phyloP scores from a whole-genome alignment of 2,797 vertebrate species.

The Aplochiton taeniatus region DNA sequence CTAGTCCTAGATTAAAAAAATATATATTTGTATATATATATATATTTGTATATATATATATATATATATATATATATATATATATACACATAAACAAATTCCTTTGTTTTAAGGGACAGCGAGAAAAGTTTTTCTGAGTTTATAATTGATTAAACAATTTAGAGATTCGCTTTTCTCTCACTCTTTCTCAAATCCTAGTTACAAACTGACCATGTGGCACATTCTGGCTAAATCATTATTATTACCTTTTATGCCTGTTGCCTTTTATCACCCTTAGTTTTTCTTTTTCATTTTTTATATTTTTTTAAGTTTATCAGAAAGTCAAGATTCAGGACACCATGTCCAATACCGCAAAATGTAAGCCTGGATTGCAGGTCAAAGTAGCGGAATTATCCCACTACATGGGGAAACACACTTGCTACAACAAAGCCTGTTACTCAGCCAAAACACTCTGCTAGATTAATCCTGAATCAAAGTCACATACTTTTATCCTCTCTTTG shows the following conservation, averaged over 20 bases:
- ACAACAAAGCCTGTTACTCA: constrained; percentile 14
- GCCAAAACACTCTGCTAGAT: constrained; percentile 27
- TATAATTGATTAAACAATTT: no score
- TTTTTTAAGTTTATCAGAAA: not conserved
- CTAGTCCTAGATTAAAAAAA: no score
- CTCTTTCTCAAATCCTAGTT: constrained; percentile 16
- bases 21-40: no score
- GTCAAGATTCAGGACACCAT: not conserved
- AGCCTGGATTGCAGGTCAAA: constrained; percentile 8
- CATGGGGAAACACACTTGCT: constrained; percentile 19
- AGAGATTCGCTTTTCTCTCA: not conserved
- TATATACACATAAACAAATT: no score
- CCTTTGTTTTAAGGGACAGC: no score
- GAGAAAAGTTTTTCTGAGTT: no score
- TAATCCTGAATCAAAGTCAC: constrained; percentile 3
- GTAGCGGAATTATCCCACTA: constrained; percentile 2
- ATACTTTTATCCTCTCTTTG: not conserved
- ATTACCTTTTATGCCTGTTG: not conserved
- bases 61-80: no score
- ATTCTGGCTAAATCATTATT: not conserved
- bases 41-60: no score
- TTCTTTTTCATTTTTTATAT: not conserved
- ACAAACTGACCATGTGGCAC: not conserved
- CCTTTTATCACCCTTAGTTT: not conserved
- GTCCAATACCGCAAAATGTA: no score